Evolutionary conservation across 2,888 invertebrate genomes (phyloP).

Genomic region (Thecocarcelia acutangulata): DNA sequence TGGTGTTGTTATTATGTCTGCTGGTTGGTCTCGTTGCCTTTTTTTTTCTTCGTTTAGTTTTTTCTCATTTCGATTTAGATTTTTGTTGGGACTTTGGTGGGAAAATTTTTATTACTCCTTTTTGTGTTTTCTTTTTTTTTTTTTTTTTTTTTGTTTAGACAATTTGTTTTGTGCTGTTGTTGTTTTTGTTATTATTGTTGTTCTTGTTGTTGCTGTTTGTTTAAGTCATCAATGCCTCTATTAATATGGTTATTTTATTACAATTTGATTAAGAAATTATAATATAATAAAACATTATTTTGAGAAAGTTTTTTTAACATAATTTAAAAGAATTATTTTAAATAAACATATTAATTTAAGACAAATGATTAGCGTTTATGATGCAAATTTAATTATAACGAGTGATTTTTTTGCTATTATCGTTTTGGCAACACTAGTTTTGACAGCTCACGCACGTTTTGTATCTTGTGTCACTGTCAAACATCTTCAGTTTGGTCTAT

Average conservation of each 20-base stretch:
- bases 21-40: slow-evolving; percentile 17
- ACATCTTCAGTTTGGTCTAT: too few relatives aligned
- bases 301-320: too few relatives aligned
- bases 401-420: too few relatives aligned
- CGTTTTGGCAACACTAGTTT: too few relatives aligned
- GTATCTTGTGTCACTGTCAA: too few relatives aligned
- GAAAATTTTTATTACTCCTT: slow-evolving; percentile 67
- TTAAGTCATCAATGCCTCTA: slow-evolving; percentile 47
- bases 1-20: slow-evolving; percentile 53
- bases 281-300: neutral
- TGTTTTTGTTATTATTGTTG: too few relatives aligned
- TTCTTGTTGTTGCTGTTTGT: slow-evolving; percentile 9
- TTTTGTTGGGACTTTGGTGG: slow-evolving; percentile 54
- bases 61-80: slow-evolving; percentile 14
- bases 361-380: too few relatives aligned
- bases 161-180: slow-evolving; percentile 51
- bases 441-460: too few relatives aligned
- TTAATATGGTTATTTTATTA: slow-evolving; percentile 22
- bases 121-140: slow-evolving; percentile 36
- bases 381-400: too few relatives aligned
- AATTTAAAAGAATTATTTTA: too few relatives aligned
- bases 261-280: slow-evolving; percentile 40
- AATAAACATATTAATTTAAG: too few relatives aligned
- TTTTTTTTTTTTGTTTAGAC: slow-evolving; percentile 33
- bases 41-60: slow-evolving; percentile 17